A percentile compares a stretch with the other conserved stretches of the same genome.
Evolutionary conservation across 2,113 vertebrate genomes (phyloP).

Genomic region (Cynoglossus semilaevis): DNA sequence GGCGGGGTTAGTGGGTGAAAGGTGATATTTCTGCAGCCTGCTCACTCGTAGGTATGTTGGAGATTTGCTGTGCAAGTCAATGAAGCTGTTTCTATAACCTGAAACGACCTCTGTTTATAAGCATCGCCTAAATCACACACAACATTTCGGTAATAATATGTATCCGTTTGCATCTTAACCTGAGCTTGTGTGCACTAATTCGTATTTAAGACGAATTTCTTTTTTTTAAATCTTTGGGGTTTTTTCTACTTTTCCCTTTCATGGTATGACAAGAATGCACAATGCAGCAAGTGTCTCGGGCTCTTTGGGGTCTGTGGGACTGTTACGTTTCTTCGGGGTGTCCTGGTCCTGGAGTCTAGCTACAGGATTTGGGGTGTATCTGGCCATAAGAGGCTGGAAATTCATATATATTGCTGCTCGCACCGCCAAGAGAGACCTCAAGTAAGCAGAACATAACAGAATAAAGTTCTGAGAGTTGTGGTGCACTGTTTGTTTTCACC

Average conservation of each 20-base stretch:
- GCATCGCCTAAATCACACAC: neutral
- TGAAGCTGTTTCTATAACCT: neutral
- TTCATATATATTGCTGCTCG: constrained; percentile 83
- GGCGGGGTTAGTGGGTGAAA: constrained; percentile 58
- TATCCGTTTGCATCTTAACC: constrained; percentile 1
- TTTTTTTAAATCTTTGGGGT: neutral
- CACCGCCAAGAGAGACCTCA: constrained; percentile 84
- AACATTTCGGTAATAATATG: neutral
- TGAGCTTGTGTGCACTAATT: too few relatives aligned
- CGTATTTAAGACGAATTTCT: too few relatives aligned
- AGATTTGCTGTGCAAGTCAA: neutral
- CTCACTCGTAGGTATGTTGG: constrained; percentile 58
- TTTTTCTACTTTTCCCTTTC: constrained; percentile 24
- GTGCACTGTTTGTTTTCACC: neutral
- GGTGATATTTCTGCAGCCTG: constrained; percentile 39
- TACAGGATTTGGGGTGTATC: constrained; percentile 81
- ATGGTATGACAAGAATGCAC: constrained; percentile 72
- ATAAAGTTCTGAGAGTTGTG: neutral
- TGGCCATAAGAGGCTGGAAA: constrained; percentile 85
- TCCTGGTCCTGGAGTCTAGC: constrained; percentile 88
- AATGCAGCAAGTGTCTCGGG: constrained; percentile 72
- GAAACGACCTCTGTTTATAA: neutral
- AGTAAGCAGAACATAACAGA: constrained; percentile 72
- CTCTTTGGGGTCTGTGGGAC: constrained; percentile 77
- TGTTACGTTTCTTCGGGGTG: constrained; percentile 80